phyloP scores from a whole-genome alignment of 2,888 invertebrate genomes.

The Dryobota labecula region DNA sequence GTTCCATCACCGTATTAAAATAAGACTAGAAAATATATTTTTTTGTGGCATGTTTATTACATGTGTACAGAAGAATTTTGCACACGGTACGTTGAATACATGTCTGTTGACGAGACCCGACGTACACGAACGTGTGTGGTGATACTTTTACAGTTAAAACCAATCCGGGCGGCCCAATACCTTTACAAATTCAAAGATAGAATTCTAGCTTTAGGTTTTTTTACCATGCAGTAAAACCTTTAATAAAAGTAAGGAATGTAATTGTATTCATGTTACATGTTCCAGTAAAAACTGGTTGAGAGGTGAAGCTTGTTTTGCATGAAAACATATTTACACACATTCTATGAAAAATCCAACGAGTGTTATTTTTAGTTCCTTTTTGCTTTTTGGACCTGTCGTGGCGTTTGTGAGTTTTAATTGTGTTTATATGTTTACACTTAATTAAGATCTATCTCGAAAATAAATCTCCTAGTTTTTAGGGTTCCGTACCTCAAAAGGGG shows the following conservation, averaged over 20 bases:
- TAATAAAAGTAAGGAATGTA: constrained; percentile 20
- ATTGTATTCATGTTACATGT: constrained; percentile 17
- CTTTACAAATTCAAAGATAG: constrained; percentile 10
- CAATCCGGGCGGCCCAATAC: constrained; percentile 33
- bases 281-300: constrained; percentile 16
- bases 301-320: constrained; percentile 12
- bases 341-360: constrained; percentile 13
- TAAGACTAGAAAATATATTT: no score
- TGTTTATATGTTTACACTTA: constrained; percentile 18
- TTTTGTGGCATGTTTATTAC: constrained; percentile 49
- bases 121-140: constrained; percentile 11
- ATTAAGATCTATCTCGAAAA: constrained; percentile 3
- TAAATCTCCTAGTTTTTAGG: no score
- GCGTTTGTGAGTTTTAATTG: constrained; percentile 30
- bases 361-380: constrained; percentile 4
- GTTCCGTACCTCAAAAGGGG: no score
- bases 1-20: no score
- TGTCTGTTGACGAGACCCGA: constrained; percentile 17
- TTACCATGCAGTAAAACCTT: neutral
- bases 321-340: constrained; percentile 30
- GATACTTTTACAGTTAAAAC: constrained; percentile 49
- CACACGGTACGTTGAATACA: constrained; percentile 51
- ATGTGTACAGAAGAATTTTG: constrained; percentile 44
- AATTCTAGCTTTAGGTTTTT: constrained; percentile 1
- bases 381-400: constrained; percentile 12